Conservation (phyloP, 2,797 vertebrate species). For the Sebastes vulpes region DNA sequence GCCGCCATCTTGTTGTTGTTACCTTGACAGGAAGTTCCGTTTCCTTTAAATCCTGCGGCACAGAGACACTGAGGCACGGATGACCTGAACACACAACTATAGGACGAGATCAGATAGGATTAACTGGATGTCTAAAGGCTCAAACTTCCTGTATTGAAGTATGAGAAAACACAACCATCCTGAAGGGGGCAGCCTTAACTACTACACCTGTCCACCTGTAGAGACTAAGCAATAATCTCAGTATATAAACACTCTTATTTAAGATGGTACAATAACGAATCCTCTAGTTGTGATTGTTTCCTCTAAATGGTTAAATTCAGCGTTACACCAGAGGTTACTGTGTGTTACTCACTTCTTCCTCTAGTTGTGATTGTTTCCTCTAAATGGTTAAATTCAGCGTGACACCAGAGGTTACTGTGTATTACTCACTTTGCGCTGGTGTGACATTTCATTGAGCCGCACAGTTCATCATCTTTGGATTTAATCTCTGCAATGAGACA, state of each 20-base stretch:
- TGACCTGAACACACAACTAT: constrained; percentile 85
- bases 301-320: too few relatives aligned
- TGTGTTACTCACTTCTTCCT: too few relatives aligned
- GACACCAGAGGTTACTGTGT: neutral
- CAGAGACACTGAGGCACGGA: constrained; percentile 86
- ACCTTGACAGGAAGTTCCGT: constrained; percentile 92
- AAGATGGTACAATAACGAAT: too few relatives aligned
- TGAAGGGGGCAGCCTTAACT: neutral
- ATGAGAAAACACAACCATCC: neutral
- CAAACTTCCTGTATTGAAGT: neutral
- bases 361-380: too few relatives aligned
- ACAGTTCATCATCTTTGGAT: constrained; percentile 80
- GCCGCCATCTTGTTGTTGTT: constrained; percentile 27
- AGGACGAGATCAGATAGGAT: neutral
- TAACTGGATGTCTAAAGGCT: neutral
- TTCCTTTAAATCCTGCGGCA: constrained; percentile 92
- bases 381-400: too few relatives aligned
- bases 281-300: too few relatives aligned
- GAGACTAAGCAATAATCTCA: too few relatives aligned
- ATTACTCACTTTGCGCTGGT: constrained; percentile 93
- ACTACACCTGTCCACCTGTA: neutral
- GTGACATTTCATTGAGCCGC: constrained; percentile 88
- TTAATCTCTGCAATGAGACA: constrained; percentile 86
- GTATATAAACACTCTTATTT: too few relatives aligned
- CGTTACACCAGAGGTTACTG: too few relatives aligned